A percentile compares a stretch with the other conserved stretches of the same genome.
Conservation (phyloP, 2,113 vertebrate species). For the Chamaea fasciata region DNA sequence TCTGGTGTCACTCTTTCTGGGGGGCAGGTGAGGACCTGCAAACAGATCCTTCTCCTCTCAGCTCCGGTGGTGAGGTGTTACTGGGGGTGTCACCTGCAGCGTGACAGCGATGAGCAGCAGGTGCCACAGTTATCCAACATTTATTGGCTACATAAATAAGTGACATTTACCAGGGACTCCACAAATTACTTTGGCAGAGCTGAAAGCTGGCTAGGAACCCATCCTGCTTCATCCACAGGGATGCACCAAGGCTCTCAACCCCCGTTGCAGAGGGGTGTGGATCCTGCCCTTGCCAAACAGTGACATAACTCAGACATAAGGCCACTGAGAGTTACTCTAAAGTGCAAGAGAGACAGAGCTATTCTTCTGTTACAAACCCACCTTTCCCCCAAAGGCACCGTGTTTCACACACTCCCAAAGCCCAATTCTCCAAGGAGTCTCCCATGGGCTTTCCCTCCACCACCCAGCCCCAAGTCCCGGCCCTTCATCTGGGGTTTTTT, state of each 20-base stretch:
- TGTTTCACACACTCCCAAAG: neutral
- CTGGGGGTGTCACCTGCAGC: neutral
- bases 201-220: neutral
- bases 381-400: neutral
- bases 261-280: neutral
- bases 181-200: slow-evolving; percentile 27
- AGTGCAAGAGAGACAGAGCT: neutral
- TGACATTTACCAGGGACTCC: neutral
- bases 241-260: neutral
- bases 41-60: neutral
- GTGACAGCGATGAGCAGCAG: neutral
- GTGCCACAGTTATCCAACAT: neutral
- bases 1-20: neutral
- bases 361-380: neutral
- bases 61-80: fast-evolving
- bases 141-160: slow-evolving; percentile 52
- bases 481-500: neutral
- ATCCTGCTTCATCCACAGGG: neutral
- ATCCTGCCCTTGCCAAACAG: neutral
- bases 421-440: neutral
- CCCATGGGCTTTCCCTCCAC: neutral
- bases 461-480: neutral
- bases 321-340: neutral
- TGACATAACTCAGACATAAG: neutral
- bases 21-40: neutral